Evolutionary conservation across 2,113 vertebrate species (phyloP).

Genomic region (Delphinus delphis): DNA sequence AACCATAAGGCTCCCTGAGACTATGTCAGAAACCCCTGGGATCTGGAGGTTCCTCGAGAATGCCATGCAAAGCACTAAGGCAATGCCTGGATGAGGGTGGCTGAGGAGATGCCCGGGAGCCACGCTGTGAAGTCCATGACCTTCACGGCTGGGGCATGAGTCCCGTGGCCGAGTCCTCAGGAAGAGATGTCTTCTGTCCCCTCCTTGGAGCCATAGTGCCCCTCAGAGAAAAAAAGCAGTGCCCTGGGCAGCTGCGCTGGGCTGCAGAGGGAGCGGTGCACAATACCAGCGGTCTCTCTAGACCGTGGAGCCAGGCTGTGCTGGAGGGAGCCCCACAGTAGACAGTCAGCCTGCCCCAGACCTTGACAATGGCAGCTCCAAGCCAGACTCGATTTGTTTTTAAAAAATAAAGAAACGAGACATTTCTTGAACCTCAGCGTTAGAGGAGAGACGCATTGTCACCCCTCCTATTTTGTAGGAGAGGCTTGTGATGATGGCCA

Average conservation of each 20-base stretch:
- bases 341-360: background rate
- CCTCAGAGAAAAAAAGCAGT: background rate
- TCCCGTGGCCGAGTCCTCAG: background rate
- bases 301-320: accelerated
- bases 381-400: background rate
- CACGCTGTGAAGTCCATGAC: background rate
- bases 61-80: background rate
- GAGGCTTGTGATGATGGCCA: background rate
- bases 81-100: background rate
- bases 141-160: accelerated
- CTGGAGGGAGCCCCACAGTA: background rate
- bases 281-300: too few relatives aligned
- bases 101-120: background rate
- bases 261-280: accelerated
- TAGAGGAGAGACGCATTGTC: background rate
- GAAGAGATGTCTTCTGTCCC: background rate
- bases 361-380: background rate
- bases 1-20: background rate
- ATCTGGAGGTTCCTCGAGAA: background rate
- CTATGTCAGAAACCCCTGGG: background rate
- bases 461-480: background rate
- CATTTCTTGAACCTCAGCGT: background rate
- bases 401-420: background rate
- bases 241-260: background rate
- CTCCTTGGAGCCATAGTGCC: background rate